Base-by-base conservation (phyloP, 1,140 invertebrate species). In the Choristoneura fumiferana region DNA sequence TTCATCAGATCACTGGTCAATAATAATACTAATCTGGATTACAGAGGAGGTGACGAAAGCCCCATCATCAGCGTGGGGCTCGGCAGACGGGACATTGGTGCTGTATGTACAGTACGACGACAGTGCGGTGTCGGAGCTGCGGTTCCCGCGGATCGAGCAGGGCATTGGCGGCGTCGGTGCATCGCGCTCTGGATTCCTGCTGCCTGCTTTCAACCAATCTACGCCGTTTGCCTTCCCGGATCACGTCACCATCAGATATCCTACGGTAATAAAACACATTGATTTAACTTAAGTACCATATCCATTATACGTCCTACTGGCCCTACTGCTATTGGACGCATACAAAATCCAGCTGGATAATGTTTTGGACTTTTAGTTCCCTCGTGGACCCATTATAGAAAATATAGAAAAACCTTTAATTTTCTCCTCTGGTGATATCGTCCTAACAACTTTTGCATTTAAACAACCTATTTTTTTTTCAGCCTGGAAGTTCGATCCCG, bases 31-130 rank as follows among this genome's bases (percentile, higher is more conserved):
- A 34, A 17, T 12, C 15, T 43, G n/a, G 14, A 14, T 87, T 88
- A 35, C 90, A 95, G 95, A 96, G 85, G 95, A 96, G 81, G 93
- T 96, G 62, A 90, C 95, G 67, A 92, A 93, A 56, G 90, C 90
- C 52, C 91, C 94, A 8, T 93, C 95, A 76, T 96, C 96, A 0
- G 84, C 95, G 43, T 98, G 97, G 96, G 94, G 95, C 53, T 97
- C 96, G 36, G 88, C 91, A 0, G 94, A 96, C 76, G 96, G 96
- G 15, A 92, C 92, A 1, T 93, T 94, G 67, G 91, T 99, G 14
- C 91, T 97, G 71, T 98, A 94, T 86, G 96, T 95, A 0, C 92
- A 93, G 22, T 98, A 98, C 89, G 96, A 99, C 89, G 97, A 98
- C 82, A 93, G 93, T 6, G 91, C 92, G 59, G 96, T 97, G 29